phyloP scores from a whole-genome alignment of 2,888 invertebrate genomes.

The Drosophila flavopinicola region DNA sequence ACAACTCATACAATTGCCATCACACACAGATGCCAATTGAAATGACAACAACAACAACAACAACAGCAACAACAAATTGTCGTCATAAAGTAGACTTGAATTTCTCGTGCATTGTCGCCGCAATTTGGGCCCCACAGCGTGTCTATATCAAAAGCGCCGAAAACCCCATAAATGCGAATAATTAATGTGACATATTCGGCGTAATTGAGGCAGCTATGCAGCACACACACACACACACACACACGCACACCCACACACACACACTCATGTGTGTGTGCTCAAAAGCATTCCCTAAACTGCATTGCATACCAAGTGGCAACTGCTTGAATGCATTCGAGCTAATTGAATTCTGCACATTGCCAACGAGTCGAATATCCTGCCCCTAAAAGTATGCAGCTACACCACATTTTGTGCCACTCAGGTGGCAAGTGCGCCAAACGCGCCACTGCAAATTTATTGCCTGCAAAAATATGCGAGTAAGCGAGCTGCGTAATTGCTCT shows the following conservation, averaged over 20 bases:
- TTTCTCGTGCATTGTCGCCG: slow-evolving; percentile 56
- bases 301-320: slow-evolving; percentile 69
- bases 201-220: slow-evolving; percentile 71
- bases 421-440: slow-evolving; percentile 25
- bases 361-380: slow-evolving; percentile 25
- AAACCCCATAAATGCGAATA: slow-evolving; percentile 78
- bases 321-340: slow-evolving; percentile 55
- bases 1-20: slow-evolving; percentile 21
- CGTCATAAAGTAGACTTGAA: slow-evolving; percentile 61
- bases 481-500: slow-evolving; percentile 66
- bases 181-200: slow-evolving; percentile 79
- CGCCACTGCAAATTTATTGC: slow-evolving; percentile 59
- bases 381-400: slow-evolving; percentile 28
- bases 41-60: slow-evolving; percentile 39
- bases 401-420: slow-evolving; percentile 16
- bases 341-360: slow-evolving; percentile 65
- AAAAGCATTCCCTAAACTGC: slow-evolving; percentile 70
- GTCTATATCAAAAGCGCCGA: slow-evolving; percentile 61
- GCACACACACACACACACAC: slow-evolving; percentile 33
- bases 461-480: slow-evolving; percentile 47
- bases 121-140: slow-evolving; percentile 12
- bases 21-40: slow-evolving; percentile 45
- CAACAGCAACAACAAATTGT: slow-evolving; percentile 19
- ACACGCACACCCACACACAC: slow-evolving; percentile 6
- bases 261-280: slow-evolving; percentile 28